Conservation (phyloP, 2,888 invertebrate genomes). For the Horisme vitalbata region DNA sequence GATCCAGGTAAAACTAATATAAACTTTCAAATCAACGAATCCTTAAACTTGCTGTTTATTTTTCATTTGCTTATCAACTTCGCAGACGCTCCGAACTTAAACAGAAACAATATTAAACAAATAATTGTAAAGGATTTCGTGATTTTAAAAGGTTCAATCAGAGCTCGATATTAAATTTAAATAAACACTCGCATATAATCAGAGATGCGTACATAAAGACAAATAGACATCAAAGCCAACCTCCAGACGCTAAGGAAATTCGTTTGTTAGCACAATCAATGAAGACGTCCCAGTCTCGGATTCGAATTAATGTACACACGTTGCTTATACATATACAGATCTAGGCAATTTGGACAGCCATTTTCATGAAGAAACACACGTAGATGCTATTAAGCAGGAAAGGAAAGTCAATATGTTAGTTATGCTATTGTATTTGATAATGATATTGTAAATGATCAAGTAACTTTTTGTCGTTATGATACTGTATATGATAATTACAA, state of each 20-base stretch:
- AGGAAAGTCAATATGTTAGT: too few relatives aligned
- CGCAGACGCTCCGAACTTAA: constrained; percentile 37
- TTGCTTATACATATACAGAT: constrained; percentile 17
- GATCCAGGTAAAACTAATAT: constrained; percentile 14
- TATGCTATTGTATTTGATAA: too few relatives aligned
- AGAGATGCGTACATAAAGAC: constrained; percentile 48
- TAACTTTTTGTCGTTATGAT: too few relatives aligned
- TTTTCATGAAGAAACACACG: constrained; percentile 10
- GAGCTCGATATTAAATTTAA: constrained; percentile 25
- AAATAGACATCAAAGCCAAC: constrained; percentile 68
- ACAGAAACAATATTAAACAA: constrained; percentile 42
- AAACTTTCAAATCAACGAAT: constrained; percentile 19
- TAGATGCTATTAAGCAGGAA: neutral
- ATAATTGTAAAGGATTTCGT: constrained; percentile 40
- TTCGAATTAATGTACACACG: constrained; percentile 44
- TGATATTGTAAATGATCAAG: too few relatives aligned
- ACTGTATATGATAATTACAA: too few relatives aligned
- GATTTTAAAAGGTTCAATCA: constrained; percentile 34
- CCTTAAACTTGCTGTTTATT: constrained; percentile 26
- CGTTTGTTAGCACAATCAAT: constrained; percentile 70
- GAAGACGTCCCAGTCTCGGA: constrained; percentile 48
- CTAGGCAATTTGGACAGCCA: constrained; percentile 33
- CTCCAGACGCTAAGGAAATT: constrained; percentile 60
- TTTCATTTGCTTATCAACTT: constrained; percentile 32
- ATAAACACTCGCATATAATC: constrained; percentile 31